These are phyloP conservation scores for Eilema sororculum DNA, from an alignment of 2,888 invertebrate genomes.

Conservation along the genomic window DNA sequence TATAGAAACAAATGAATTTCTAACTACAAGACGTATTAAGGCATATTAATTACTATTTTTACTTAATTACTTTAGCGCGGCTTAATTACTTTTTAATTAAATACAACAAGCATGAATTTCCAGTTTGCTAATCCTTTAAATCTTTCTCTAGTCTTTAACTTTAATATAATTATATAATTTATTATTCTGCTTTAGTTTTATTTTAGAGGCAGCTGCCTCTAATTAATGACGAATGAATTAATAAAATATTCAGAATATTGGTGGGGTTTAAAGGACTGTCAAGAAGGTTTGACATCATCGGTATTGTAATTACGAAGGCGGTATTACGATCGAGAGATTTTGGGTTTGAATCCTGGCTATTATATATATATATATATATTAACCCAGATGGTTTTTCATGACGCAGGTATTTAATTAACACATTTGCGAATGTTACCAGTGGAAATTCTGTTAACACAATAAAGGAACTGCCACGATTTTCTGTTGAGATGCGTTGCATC, in stretches of 20 bases:
- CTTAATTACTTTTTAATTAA: constrained; percentile 26
- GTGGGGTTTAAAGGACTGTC: too few relatives aligned
- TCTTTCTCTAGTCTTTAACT: not conserved
- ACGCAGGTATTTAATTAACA: not conserved
- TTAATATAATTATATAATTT: not conserved
- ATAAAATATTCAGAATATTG: not conserved
- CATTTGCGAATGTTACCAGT: not conserved
- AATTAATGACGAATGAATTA: not conserved
- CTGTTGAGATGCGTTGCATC: not conserved
- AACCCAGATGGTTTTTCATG: not conserved
- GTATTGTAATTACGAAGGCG: too few relatives aligned
- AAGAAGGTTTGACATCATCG: too few relatives aligned
- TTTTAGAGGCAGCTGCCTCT: not conserved
- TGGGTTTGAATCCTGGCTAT: too few relatives aligned
- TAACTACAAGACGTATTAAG: constrained; percentile 27
- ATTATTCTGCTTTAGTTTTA: not conserved
- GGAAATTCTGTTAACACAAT: not conserved
- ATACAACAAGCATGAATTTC: constrained; percentile 31
- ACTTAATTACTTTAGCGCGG: constrained; percentile 3
- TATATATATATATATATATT: too few relatives aligned
- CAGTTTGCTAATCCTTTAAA: constrained; percentile 3
- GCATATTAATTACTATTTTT: constrained; percentile 11
- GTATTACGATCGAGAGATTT: too few relatives aligned
- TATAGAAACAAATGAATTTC: constrained; percentile 52
- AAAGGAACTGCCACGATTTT: not conserved